Evolutionary conservation across 53 echinoderm and acorn worm genomes (phyloP).

Genomic region (Stichopus horrens): DNA sequence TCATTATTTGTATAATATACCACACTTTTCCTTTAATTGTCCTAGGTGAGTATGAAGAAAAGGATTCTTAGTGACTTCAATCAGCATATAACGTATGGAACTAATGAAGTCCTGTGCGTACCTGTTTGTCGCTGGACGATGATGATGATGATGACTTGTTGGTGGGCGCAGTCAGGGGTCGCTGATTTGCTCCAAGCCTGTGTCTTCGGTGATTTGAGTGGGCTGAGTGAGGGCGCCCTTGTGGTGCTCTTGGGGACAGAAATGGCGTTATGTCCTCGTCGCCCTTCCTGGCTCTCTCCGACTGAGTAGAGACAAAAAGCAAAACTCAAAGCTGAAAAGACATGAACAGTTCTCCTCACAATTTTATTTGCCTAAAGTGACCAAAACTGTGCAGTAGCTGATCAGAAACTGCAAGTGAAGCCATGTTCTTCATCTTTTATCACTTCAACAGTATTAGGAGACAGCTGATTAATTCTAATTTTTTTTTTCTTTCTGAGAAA

Average conservation of each 20-base stretch:
- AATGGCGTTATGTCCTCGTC: constrained; percentile 93
- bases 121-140: background rate
- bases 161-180: constrained; percentile 87
- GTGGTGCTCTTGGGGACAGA: constrained; percentile 73
- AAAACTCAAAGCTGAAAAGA: background rate
- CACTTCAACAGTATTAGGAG: too few species aligned
- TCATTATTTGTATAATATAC: too few species aligned
- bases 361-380: background rate
- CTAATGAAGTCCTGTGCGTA: background rate
- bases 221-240: constrained; percentile 59
- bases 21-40: too few species aligned
- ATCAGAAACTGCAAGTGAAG: too few species aligned
- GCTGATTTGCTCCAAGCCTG: constrained; percentile 17
- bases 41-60: too few species aligned
- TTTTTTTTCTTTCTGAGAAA: too few species aligned
- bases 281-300: constrained; percentile 74
- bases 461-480: too few species aligned
- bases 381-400: background rate
- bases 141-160: constrained; percentile 38
- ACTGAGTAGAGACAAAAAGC: constrained; percentile 35
- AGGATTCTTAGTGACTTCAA: too few species aligned
- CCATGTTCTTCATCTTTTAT: too few species aligned
- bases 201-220: background rate
- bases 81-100: too few species aligned
- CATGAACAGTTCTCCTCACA: background rate